phyloP scores from a whole-genome alignment of 2,113 vertebrate genomes.

The Nestor notabilis region DNA sequence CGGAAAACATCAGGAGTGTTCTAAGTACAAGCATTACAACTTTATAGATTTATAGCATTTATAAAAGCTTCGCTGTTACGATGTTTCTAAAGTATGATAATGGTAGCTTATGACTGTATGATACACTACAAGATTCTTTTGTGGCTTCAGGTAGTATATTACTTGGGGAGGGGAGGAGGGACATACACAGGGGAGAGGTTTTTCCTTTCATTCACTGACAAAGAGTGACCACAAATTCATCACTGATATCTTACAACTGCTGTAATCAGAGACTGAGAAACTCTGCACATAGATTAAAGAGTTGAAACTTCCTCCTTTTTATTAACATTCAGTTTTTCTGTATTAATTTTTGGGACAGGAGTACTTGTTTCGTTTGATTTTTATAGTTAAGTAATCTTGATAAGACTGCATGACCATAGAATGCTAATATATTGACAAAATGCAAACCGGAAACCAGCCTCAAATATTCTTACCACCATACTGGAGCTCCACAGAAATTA shows the following conservation, averaged over 20 bases:
- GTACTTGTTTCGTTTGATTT: background rate
- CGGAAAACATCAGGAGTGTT: background rate
- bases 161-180: background rate
- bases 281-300: background rate
- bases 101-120: background rate
- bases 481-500: background rate
- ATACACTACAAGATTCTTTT: background rate
- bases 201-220: background rate
- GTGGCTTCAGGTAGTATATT: background rate
- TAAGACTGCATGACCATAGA: background rate
- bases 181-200: background rate
- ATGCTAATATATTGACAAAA: background rate
- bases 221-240: background rate
- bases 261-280: background rate
- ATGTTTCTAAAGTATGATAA: constrained; percentile 8
- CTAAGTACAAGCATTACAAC: background rate
- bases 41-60: background rate
- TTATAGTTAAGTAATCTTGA: background rate
- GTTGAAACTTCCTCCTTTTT: background rate
- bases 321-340: background rate
- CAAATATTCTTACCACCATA: background rate
- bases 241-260: background rate
- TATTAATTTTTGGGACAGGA: background rate
- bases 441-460: background rate
- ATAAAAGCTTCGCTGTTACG: background rate